Base-by-base conservation (phyloP, 2,888 invertebrate genomes). In the Dromius quadrimaculatus region DNA sequence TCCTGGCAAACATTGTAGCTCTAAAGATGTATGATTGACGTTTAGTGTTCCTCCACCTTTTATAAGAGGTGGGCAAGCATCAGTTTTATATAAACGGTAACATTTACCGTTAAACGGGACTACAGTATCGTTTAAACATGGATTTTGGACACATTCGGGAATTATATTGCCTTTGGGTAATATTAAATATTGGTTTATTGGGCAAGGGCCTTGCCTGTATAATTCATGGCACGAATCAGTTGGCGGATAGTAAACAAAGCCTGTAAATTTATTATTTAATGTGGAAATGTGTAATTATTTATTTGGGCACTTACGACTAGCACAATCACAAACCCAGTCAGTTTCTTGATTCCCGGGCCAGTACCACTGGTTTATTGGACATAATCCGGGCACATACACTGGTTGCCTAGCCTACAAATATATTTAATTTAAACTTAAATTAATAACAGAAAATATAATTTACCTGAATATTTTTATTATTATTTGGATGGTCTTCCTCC, bases 251-350 rank as follows among this genome's bases (percentile, higher is more conserved):
- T 88, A 92, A 20, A 90, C 73, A 75, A 81, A 84, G 3, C 85
- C 88, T 88, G 79, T 65, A 71, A 45, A 2, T n/a, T n/a, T n/a
- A n/a, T n/a, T n/a, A n/a, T n/a, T n/a, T n/a, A n/a, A n/a, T n/a
- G n/a, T n/a, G n/a, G 11, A 34, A 34, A 2, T n/a, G 34, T 34
- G 34, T n/a, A n/a, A 34, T 9, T 34, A 11, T 34, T 34, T 11
- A 38, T 11, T 38, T 38, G 13, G 11, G 15, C 47, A 74, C 73
- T 81, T 80, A 87, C 88, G 84, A 76, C 86, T 86, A 71, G 84
- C 83, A 75, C 88, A 88, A 73, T 88, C 88, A 73, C 88, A 88
- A 61, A 90, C 86, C 89, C 90, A 90, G 74, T 89, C 88, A 71
- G 86, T 86, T 59, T 81, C 83, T 74, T 87, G 87, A 74, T 88